A percentile compares a stretch with the other conserved stretches of the same genome.
phyloP scores from a whole-genome alignment of 2,113 vertebrate species.

The Phrynocephalus versicolor region DNA sequence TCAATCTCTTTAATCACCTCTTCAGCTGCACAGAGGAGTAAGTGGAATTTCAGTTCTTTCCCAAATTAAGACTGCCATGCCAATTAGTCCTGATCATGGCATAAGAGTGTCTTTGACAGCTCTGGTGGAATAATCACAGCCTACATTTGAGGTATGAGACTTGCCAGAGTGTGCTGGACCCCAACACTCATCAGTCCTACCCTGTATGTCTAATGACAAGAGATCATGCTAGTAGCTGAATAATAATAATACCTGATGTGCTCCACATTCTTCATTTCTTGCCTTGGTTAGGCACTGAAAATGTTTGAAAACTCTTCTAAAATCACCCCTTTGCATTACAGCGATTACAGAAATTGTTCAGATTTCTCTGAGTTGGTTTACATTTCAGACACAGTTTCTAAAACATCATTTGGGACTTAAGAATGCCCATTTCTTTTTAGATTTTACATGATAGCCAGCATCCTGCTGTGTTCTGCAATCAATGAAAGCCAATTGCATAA shows the following conservation, averaged over 20 bases:
- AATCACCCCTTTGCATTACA: background rate
- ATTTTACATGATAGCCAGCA: background rate
- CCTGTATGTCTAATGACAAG: background rate
- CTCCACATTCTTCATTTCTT: background rate
- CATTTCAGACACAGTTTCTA: background rate
- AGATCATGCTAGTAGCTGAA: background rate
- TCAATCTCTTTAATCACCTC: constrained; percentile 90
- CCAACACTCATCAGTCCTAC: background rate
- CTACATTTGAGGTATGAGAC: background rate
- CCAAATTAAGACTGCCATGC: background rate
- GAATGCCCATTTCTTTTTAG: background rate
- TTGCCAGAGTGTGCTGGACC: background rate
- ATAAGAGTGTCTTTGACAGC: background rate
- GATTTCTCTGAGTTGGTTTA: background rate
- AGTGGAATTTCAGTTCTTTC: constrained; percentile 21
- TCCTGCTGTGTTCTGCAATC: too few species aligned
- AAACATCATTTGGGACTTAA: background rate
- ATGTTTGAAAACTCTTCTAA: background rate
- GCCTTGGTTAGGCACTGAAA: background rate
- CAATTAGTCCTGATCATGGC: background rate
- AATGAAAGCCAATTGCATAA: too few species aligned
- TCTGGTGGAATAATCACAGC: background rate
- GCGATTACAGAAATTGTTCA: background rate
- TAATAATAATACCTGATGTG: background rate
- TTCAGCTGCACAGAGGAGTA: constrained; percentile 76